A percentile compares a stretch with the other conserved stretches of the same genome.
phyloP scores from a whole-genome alignment of 2,797 vertebrate genomes.

The Poeciliopsis gracilis region DNA sequence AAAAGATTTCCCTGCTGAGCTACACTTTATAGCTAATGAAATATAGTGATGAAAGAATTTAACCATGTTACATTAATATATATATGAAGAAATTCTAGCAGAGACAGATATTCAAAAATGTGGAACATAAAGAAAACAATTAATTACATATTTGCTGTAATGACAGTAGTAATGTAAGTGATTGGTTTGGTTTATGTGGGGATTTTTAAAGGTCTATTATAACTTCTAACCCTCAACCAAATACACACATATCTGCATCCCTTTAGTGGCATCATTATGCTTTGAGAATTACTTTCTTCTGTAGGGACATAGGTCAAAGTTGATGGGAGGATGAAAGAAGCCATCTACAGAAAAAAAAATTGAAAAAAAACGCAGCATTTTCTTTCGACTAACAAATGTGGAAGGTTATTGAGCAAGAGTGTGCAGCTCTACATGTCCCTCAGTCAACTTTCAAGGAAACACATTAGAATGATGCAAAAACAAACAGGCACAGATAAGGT shows the following conservation, averaged over 20 bases:
- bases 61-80: not conserved
- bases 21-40: not conserved
- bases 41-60: not conserved
- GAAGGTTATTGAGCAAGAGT: not conserved
- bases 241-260: not conserved
- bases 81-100: not conserved
- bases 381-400: not conserved
- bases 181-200: not conserved
- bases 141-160: not conserved
- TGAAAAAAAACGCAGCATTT: not conserved
- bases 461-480: not conserved
- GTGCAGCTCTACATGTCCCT: not conserved
- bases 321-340: not conserved
- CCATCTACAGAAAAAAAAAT: not conserved
- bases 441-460: not conserved
- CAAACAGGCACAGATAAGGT: not conserved
- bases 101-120: not conserved
- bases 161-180: not conserved
- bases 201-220: not conserved
- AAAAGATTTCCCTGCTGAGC: conserved; percentile 22
- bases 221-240: not conserved
- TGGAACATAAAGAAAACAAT: not conserved
- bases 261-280: not conserved
- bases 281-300: not conserved
- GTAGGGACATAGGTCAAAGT: not conserved